Conservation (phyloP, 2,888 invertebrate species). For the Lissocephala sabroskyi region DNA sequence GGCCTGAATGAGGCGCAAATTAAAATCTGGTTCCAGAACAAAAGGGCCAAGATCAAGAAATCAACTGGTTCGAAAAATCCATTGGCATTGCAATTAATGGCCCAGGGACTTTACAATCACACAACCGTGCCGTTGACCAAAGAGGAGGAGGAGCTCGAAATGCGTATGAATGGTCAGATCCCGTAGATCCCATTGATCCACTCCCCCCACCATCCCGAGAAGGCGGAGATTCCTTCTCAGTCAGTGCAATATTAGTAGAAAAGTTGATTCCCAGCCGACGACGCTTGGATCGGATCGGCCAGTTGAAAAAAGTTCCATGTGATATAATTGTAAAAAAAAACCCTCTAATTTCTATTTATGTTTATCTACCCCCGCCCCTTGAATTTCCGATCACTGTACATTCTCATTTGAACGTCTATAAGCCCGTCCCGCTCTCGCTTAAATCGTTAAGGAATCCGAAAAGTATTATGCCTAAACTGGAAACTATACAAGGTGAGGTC, state of each 20-base stretch:
- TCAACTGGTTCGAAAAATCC: constrained; percentile 88
- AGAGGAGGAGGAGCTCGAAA: constrained; percentile 81
- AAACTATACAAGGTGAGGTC: too few species aligned
- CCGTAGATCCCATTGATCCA: constrained; percentile 45
- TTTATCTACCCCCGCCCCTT: background rate
- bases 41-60: constrained; percentile 97
- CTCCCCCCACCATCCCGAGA: background rate
- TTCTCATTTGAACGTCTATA: too few species aligned
- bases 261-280: background rate
- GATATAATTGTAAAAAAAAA: constrained; percentile 59
- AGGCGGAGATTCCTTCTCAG: background rate
- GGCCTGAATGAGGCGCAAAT: constrained; percentile 97
- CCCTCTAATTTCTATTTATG: background rate
- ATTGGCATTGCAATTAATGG: constrained; percentile 91
- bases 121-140: constrained; percentile 82
- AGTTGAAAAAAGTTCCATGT: constrained; percentile 60
- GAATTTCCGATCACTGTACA: too few species aligned
- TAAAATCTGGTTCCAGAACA: constrained; percentile 98
- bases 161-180: constrained; percentile 73
- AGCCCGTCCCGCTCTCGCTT: too few species aligned
- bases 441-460: too few species aligned
- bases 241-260: constrained; percentile 8
- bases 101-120: constrained; percentile 95
- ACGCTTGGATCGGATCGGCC: background rate
- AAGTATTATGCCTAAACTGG: too few species aligned